Evolutionary conservation across 1,140 invertebrate species (phyloP).

Genomic region (Drosophila novamexicana): DNA sequence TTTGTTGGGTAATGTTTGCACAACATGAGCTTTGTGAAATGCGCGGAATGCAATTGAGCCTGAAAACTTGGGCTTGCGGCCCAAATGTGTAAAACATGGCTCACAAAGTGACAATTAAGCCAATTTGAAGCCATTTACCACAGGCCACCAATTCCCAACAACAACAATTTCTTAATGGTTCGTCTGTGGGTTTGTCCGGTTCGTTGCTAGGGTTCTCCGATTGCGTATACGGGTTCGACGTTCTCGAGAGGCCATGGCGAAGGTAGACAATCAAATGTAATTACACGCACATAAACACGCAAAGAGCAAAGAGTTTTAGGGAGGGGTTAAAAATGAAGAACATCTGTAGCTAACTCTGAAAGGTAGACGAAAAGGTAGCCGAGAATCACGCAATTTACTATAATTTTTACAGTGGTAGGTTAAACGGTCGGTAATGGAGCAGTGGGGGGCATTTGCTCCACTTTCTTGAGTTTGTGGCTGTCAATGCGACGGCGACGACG

Average conservation of each 20-base stretch:
- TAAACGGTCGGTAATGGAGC: neutral
- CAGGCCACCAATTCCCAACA: constrained; percentile 39
- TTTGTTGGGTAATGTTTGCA: constrained; percentile 44
- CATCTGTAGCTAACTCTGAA: constrained; percentile 39
- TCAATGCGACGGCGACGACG: constrained; percentile 53
- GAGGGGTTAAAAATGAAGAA: constrained; percentile 12
- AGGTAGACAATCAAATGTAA: constrained; percentile 80
- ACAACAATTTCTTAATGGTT: constrained; percentile 42
- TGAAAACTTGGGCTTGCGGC: constrained; percentile 6
- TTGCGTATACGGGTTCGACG: constrained; percentile 44
- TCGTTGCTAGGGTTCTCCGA: neutral
- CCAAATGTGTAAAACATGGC: constrained; percentile 70
- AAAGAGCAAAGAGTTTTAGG: constrained; percentile 50
- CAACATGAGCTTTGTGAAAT: constrained; percentile 49
- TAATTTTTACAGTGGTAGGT: constrained; percentile 60
- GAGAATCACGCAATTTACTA: constrained; percentile 80
- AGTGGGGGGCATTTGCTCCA: constrained; percentile 47
- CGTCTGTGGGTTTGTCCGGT: neutral
- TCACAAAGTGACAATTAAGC: constrained; percentile 79
- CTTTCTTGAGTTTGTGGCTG: constrained; percentile 67
- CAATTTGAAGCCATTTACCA: constrained; percentile 78
- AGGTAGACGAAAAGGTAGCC: constrained; percentile 50
- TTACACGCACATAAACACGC: constrained; percentile 82
- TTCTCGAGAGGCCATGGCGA: constrained; percentile 38
- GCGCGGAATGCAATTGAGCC: constrained; percentile 40